Evolutionary conservation across 2,113 vertebrate species (phyloP).

Genomic region (Pangasianodon hypophthalmus): DNA sequence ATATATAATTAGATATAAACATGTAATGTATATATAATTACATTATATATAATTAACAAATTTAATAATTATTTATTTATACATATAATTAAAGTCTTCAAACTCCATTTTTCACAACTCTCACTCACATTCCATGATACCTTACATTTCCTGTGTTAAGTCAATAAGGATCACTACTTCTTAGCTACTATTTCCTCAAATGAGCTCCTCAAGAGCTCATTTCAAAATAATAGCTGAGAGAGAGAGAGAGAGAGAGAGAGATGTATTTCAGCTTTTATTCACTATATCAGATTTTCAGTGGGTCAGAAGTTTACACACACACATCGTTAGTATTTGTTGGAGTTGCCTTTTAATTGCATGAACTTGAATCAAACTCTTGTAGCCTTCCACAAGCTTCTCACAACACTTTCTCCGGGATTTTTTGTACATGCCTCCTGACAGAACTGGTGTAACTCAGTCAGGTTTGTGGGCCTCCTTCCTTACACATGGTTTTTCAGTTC

Average conservation of each 20-base stretch:
- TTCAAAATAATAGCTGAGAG: background rate
- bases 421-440: background rate
- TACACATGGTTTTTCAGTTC: background rate
- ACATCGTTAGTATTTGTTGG: too few relatives aligned
- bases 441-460: background rate
- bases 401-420: background rate
- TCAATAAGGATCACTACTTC: background rate
- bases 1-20: too few relatives aligned
- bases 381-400: background rate
- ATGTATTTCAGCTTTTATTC: background rate
- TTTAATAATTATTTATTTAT: too few relatives aligned
- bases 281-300: background rate
- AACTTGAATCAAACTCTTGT: background rate
- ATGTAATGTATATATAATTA: too few relatives aligned
- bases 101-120: background rate
- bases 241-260: background rate
- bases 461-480: background rate
- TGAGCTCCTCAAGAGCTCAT: background rate
- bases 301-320: background rate
- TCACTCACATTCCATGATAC: background rate
- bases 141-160: background rate
- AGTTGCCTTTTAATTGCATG: background rate
- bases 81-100: background rate
- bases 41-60: too few relatives aligned
- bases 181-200: background rate